Base-by-base conservation (phyloP, 2,888 invertebrate species). In the Meiosimyza decipiens region DNA sequence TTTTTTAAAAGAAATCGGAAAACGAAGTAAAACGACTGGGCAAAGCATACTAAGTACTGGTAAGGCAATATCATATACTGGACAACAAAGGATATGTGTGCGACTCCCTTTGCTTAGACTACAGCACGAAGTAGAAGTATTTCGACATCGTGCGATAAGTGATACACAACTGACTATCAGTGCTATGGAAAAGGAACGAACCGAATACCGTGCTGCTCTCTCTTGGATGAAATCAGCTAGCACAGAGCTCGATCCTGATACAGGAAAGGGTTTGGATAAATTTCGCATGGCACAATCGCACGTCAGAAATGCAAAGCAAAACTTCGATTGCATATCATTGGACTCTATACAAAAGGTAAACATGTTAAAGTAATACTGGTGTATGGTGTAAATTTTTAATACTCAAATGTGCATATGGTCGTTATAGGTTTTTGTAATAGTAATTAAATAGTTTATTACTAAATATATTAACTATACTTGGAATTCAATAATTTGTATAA, bases 161-260 rank as follows among this genome's bases (percentile, higher is more conserved):
- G 79, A 79, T 47, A 78, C 77, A 22, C 75, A 76, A 60, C 28
- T 66, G 64, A 99, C 98, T 1, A 94, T 99, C 6, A 91, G 94
- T 67, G 92, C 93, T 65, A 98, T 99, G 97, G 99, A 99, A 87
- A 95, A 95, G 83, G 92, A 95, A 6, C 91, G 99, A 74, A 97
- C 96, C 7, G 98, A 98, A 82, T 99, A 99, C 86, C 90, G 99
- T 69, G 99, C 95, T 0, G 94, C 95, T 0, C 87, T 96, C n/a
- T 94, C 93, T 80, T 99, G 99, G 99, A 99, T 99, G 98, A 99
- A 99, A 88, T 96, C 98, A 73, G 93, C 96, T 1, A 97, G 98
- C 54, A 92, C 94, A 74, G 95, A 98, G 84, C 89, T 99, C 51
- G 98, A 99, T 87, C 99, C 99, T 0, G 99, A 99, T 83, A 96